Base-by-base conservation (phyloP, 2,797 vertebrate genomes). In the Arrhamphus sclerolepis region DNA sequence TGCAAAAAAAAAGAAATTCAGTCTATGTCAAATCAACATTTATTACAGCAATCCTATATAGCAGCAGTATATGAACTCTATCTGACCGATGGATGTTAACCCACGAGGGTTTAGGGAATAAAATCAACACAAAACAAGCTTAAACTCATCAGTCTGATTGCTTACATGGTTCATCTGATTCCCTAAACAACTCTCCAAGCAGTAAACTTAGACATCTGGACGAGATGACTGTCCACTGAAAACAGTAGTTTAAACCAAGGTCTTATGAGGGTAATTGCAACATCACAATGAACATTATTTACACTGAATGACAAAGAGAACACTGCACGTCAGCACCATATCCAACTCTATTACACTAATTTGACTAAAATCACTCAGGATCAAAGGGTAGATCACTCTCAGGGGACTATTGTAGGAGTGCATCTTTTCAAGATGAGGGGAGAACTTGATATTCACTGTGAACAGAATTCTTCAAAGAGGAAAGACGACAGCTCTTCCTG, bases 381-480 rank as follows among this genome's bases (percentile, higher is more conserved):
- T 87, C 70, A 79, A 86, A 85, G 68, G 66, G 28, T 28, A 14
- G 44, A 73, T 66, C 41, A 1, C 24, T 66, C 66, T 59, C 34
- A 21, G 28, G 46, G 41, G 59, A 62, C 29, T 31, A 18, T 6
- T 18, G 38, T 47, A 43, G 62, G 53, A 53, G 52, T 55, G 31
- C 7, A 64, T 73, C 47, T 49, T 49, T 42, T 34, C 28, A 1
- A 67, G 56, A 81, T 83, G 69, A 66, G 63, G 73, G 44, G 64
- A 57, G 24, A 46, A 53, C 44, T 31, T 43, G 48, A 59, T 62
- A 81, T 28, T 60, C 40, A 29, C 39, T n/a, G 46, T 68, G 67
- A 49, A 64, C 22, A 46, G 18, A 61, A 41, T 40, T 62, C 55
- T 76, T 80, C 64, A 80, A 67, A 78, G 56, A 60, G 53, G 47